A percentile compares a stretch with the other conserved stretches of the same genome.
Conservation (phyloP, 37 sponge, comb jelly and placozoan genomes). For the Crambe crambe region DNA sequence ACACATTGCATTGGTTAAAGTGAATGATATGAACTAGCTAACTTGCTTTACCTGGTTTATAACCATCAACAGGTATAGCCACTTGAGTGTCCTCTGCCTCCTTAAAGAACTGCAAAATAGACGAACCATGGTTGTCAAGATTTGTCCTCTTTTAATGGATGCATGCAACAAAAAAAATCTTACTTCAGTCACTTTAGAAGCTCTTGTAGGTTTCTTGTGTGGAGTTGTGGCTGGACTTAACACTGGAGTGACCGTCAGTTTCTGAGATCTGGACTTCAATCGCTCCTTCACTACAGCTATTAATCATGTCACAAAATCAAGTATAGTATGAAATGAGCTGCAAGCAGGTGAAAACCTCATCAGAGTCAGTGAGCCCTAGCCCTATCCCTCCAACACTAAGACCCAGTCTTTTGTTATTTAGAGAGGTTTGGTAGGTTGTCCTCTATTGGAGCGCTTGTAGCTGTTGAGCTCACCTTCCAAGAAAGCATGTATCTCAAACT, state of each 20-base stretch:
- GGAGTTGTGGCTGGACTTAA: not conserved
- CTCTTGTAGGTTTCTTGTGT: conserved; percentile 12
- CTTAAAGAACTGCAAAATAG: not conserved
- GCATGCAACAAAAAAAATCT: not conserved
- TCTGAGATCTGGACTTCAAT: not conserved
- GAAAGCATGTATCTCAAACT: conserved; percentile 39
- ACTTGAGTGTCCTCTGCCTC: not conserved
- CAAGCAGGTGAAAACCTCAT: no score
- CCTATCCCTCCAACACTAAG: no score
- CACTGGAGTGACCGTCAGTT: not conserved
- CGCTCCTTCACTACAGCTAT: not conserved
- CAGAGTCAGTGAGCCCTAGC: no score
- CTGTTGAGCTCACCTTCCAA: conserved; percentile 44
- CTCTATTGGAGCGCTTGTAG: no score
- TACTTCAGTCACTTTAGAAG: conserved; percentile 7
- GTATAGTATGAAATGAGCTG: no score
- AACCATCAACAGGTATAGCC: conserved; percentile 17
- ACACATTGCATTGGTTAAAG: no score
- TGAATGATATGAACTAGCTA: no score
- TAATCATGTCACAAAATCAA: not conserved
- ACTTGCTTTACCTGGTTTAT: conserved; percentile 8
- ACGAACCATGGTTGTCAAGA: not conserved
- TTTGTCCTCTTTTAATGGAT: no score
- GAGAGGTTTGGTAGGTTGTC: no score
- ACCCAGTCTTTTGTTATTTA: no score